phyloP scores from a whole-genome alignment of 2,888 invertebrate genomes.

The Tridacna gigas region DNA sequence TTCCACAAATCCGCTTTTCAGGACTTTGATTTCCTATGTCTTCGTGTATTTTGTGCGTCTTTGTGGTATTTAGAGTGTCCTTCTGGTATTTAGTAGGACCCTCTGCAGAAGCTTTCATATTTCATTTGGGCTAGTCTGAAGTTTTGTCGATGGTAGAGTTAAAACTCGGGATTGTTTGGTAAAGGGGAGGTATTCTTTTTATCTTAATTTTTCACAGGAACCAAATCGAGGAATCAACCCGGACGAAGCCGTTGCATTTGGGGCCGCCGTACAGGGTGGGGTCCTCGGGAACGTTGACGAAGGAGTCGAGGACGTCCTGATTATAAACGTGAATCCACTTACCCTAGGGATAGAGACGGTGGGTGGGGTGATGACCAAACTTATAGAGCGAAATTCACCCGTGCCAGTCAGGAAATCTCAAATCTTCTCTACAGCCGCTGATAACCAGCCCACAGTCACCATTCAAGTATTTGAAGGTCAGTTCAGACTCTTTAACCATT shows the following conservation, averaged over 20 bases:
- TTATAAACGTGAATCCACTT: conserved; percentile 97
- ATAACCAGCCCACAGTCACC: conserved; percentile 99
- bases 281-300: conserved; percentile 97
- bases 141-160: too few relatives aligned
- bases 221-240: conserved; percentile 99
- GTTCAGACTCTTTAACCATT: too few relatives aligned
- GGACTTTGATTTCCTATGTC: too few relatives aligned
- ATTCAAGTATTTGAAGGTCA: conserved; percentile 95
- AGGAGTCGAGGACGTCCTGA: conserved; percentile 95
- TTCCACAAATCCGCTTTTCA: too few relatives aligned
- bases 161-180: too few relatives aligned
- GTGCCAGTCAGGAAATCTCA: conserved; percentile 99
- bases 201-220: conserved; percentile 88
- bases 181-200: too few relatives aligned
- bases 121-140: too few relatives aligned
- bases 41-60: too few relatives aligned
- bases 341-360: conserved; percentile 99
- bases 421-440: conserved; percentile 99
- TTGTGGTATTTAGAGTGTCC: too few relatives aligned
- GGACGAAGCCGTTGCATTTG: conserved; percentile 99
- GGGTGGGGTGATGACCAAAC: conserved; percentile 99
- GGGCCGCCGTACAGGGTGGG: conserved; percentile 99
- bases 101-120: too few relatives aligned
- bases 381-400: conserved; percentile 98
- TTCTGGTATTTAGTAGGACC: too few relatives aligned